Evolutionary conservation across 2,888 invertebrate species (phyloP).

Genomic region (Heliconius ethilla): DNA sequence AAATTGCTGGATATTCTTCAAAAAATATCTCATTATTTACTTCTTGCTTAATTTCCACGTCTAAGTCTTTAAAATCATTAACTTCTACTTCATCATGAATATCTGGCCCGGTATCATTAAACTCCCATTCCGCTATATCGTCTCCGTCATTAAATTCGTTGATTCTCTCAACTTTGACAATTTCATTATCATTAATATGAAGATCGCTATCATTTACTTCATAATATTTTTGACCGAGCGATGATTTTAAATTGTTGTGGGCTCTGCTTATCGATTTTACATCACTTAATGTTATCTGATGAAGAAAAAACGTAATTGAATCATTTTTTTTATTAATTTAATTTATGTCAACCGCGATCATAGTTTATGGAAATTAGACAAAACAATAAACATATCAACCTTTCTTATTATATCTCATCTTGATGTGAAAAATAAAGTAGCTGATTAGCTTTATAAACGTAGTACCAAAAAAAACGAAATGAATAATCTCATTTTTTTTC

Average conservation of each 20-base stretch:
- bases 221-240: slow-evolving; percentile 52
- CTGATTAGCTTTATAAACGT: too few species aligned
- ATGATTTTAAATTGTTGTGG: slow-evolving; percentile 51
- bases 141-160: slow-evolving; percentile 19
- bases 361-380: too few species aligned
- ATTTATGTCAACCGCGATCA: too few species aligned
- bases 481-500: too few species aligned
- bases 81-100: slow-evolving; percentile 25
- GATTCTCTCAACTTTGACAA: slow-evolving; percentile 17
- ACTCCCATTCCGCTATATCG: slow-evolving; percentile 7
- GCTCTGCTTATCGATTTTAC: slow-evolving; percentile 59
- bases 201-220: slow-evolving; percentile 44
- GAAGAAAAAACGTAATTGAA: slow-evolving; percentile 17
- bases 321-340: too few species aligned
- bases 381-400: too few species aligned
- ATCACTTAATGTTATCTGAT: slow-evolving; percentile 62
- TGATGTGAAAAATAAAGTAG: too few species aligned
- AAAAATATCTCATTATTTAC: slow-evolving; percentile 59
- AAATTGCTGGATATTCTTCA: slow-evolving; percentile 58
- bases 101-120: slow-evolving; percentile 48
- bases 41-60: slow-evolving; percentile 59
- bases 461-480: too few species aligned
- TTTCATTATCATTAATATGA: slow-evolving; percentile 22
- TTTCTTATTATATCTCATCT: too few species aligned
- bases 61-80: slow-evolving; percentile 41